These are phyloP conservation scores for Pituophis catenifer DNA, from an alignment of 2,113 vertebrate species.

Conservation along the genomic window DNA sequence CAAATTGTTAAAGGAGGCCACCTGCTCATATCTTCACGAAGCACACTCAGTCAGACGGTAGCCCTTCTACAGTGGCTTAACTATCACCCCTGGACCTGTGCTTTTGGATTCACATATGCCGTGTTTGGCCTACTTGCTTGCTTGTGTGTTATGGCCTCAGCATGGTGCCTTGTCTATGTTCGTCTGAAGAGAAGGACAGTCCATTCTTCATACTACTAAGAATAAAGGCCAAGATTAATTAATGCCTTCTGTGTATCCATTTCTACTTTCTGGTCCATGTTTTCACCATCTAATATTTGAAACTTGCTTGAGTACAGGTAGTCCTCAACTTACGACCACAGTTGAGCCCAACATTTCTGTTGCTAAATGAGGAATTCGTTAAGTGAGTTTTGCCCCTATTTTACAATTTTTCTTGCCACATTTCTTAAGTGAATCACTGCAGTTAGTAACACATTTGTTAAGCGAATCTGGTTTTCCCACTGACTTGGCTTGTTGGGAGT, in stretches of 20 bases:
- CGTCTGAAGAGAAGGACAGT: not conserved
- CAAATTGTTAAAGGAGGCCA: not conserved
- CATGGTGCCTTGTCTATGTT: not conserved
- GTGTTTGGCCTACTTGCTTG: not conserved
- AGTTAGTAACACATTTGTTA: too few relatives aligned
- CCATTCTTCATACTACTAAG: not conserved
- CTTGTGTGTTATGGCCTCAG: not conserved
- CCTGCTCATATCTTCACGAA: not conserved
- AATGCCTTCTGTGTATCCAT: not conserved
- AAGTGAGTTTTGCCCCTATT: too few relatives aligned
- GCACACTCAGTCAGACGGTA: not conserved
- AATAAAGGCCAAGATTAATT: conserved; percentile 19
- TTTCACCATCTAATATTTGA: not conserved
- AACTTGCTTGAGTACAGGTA: not conserved
- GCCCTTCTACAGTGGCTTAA: not conserved
- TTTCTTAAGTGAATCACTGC: too few relatives aligned
- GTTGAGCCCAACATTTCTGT: too few relatives aligned
- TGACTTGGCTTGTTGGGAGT: too few relatives aligned
- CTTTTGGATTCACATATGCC: not conserved
- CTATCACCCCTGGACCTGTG: not conserved
- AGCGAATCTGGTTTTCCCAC: too few relatives aligned
- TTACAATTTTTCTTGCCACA: too few relatives aligned
- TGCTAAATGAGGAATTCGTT: too few relatives aligned
- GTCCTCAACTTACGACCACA: too few relatives aligned
- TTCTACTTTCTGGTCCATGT: not conserved